These are phyloP conservation scores for Drosophila ficusphila DNA, from an alignment of 1,140 invertebrate genomes.

Conservation along the genomic window DNA sequence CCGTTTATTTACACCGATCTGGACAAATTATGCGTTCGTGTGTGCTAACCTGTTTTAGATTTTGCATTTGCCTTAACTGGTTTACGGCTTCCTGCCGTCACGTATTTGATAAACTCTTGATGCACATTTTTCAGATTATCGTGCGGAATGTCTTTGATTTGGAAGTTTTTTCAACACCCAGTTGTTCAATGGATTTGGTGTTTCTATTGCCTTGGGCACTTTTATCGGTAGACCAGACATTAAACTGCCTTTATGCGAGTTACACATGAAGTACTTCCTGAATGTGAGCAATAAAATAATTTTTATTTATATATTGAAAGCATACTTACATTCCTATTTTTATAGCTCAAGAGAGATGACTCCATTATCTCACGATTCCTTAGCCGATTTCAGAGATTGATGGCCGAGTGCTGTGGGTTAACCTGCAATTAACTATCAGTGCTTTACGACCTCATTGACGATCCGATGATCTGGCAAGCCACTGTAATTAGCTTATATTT, in stretches of 20 bases:
- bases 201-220: not conserved
- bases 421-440: conserved; percentile 33
- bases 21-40: conserved; percentile 24
- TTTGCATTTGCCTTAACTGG: conserved; percentile 8
- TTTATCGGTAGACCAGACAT: too few species aligned
- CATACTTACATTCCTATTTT: too few species aligned
- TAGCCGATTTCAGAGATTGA: conserved; percentile 16
- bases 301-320: not conserved
- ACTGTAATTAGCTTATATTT: conserved; percentile 37
- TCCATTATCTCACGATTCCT: not conserved
- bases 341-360: not conserved
- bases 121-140: conserved; percentile 24
- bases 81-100: not conserved
- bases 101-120: conserved; percentile 4
- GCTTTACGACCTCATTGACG: conserved; percentile 23
- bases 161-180: conserved; percentile 8
- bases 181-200: conserved; percentile 12
- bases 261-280: conserved; percentile 7
- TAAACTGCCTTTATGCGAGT: not conserved
- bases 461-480: not conserved
- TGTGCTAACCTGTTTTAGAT: conserved; percentile 10
- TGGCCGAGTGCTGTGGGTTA: conserved; percentile 24
- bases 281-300: not conserved
- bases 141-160: conserved; percentile 19
- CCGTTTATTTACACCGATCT: conserved; percentile 24